Base-by-base conservation (phyloP, 1,140 invertebrate species). In the Caenorhabditis briggsae region DNA sequence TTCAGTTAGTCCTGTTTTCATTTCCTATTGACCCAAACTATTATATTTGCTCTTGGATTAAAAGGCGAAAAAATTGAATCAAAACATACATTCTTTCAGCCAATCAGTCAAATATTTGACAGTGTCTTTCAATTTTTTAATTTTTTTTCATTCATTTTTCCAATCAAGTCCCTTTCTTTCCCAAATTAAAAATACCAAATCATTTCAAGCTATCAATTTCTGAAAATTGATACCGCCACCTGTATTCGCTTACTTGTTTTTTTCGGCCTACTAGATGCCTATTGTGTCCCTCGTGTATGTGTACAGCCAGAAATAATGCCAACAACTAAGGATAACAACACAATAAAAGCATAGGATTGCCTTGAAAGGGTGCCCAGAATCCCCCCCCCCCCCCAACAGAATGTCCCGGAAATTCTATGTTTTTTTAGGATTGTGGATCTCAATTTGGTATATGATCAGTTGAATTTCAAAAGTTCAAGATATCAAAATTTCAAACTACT, bases 41-140 rank as follows among this genome's bases (percentile, higher is more conserved):
- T n/a, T 43, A 16, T 70, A 70, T 70, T 70, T 70, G 59, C 16
- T 33, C 18, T 70, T 6, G 64, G 41, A 33, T 70, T 70, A 70
- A 18, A 70, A 70, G 41, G 41, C 33, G 46, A 70, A 70, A 59
- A 59, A 59, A 70, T 43, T 64, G 64, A 70, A 41, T 2, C 11
- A 70, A 46, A 43, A 70, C 64, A 43, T 70, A 46, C 16, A 70
- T 46, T 33, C 33, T 33, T 53, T 53, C 50, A 53, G 11, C 43
- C 41, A 70, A 70, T 70, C 64, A 70, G 64, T 70, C 64, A 70
- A 70, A 70, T 70, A 70, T 70, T 70, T 70, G 33, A 43, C 64
- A 70, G 7, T 70, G 64, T 46, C 41, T 70, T 46, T 18, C 23
- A 11, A 16, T 70, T 43, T 46, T 6, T 70, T 16, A 41, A 41